Conservation (phyloP, 1,140 invertebrate species). For the Ips typographus region DNA sequence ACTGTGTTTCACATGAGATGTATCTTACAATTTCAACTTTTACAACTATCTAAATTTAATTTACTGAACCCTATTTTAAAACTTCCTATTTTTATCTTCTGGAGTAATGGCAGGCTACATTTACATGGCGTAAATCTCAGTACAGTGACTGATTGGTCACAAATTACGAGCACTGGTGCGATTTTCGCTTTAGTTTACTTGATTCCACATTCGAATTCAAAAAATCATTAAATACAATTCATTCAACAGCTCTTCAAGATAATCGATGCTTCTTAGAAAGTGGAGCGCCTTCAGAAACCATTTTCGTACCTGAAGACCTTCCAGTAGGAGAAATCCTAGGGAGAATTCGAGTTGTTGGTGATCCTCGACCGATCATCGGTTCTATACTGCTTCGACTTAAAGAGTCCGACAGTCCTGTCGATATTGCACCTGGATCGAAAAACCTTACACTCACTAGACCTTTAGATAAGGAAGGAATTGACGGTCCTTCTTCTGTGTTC, state of each 20-base stretch:
- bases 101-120: no score
- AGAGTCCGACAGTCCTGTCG: conserved; percentile 75
- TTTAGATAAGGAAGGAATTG: conserved; percentile 82
- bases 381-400: conserved; percentile 79
- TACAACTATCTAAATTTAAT: no score
- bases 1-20: no score
- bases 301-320: conserved; percentile 84
- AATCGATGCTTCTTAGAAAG: conserved; percentile 86
- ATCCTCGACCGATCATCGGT: conserved; percentile 64
- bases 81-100: no score
- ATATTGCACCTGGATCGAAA: conserved; percentile 73
- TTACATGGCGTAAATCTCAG: no score
- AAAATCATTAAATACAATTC: background rate
- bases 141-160: no score
- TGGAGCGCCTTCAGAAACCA: conserved; percentile 85
- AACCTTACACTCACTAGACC: conserved; percentile 76
- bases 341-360: conserved; percentile 74
- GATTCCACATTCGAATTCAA: no score
- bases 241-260: conserved; percentile 57
- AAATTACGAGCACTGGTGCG: no score
- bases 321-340: conserved; percentile 75
- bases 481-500: conserved; percentile 80
- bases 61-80: no score
- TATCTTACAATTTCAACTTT: no score
- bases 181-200: no score